Base-by-base conservation (phyloP, 1,140 invertebrate species). In the Calliopsis andreniformis region DNA sequence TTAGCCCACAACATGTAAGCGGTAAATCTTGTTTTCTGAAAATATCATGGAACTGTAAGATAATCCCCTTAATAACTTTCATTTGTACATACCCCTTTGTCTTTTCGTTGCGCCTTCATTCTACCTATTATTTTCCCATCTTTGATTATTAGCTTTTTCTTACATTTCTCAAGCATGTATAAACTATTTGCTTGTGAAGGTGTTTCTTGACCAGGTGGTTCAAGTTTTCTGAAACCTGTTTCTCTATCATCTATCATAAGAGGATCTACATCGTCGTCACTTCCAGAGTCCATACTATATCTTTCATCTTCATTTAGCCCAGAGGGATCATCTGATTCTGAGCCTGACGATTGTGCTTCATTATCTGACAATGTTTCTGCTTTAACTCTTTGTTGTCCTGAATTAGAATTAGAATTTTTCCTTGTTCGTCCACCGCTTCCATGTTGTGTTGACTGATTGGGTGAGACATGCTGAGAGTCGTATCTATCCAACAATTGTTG, bases 1-100 rank as follows among this genome's bases (percentile, higher is more conserved):
- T 96, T 95, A 6, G 96, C 96, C 96, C 97, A 98, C 83, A 98
- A 92, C 95, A 97, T 97, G 90, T 98, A 98, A 1, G 97, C 97
- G 3, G 97, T 97, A 71, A 96, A 95, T 76, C 96, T 92, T 7
- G 95, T 94, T 92, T 96, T 96, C 95, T 96, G 86, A 84, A 92
- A 88, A 85, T 69, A 77, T 76, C 58, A 80, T 66, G 64, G 62
- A 45, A 78, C 67, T 58, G 47, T 79, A 63, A 80, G 62, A 69
- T 64, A 53, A 78, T 73, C 58, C 51, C 70, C 70, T 76, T 76
- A 39, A 18, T 61, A 79, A 79, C 39, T 10, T 47, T 71, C 43
- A 49, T 72, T 49, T 66, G 30, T 81, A 91, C 92, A 76, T 91
- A 94, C 94, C 73, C 95, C 95, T 93, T 96, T 97, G 85, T 96